Conservation (phyloP, 1,140 invertebrate genomes). For the Phthorimaea operculella region DNA sequence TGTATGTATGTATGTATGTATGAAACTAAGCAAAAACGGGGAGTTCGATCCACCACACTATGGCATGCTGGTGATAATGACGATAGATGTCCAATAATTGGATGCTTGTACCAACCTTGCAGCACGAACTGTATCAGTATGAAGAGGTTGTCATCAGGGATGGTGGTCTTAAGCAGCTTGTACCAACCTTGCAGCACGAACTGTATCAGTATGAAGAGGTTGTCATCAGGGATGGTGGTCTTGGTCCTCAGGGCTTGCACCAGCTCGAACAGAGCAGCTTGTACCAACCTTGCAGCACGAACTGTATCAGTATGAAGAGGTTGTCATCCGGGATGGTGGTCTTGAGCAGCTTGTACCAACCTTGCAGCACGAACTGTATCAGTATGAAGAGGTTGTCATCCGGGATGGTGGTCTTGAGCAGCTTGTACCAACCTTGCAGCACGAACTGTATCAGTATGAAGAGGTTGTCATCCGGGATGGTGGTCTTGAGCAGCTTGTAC, state of each 20-base stretch:
- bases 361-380: conserved; percentile 87
- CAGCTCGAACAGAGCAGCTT: conserved; percentile 94
- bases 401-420: conserved; percentile 90
- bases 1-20: too few species aligned
- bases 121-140: conserved; percentile 89
- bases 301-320: conserved; percentile 90
- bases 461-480: conserved; percentile 94
- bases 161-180: conserved; percentile 88
- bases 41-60: too few species aligned
- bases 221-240: conserved; percentile 91
- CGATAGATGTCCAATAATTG: background rate
- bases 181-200: conserved; percentile 82
- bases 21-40: too few species aligned
- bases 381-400: conserved; percentile 94
- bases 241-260: conserved; percentile 97
- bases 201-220: conserved; percentile 91
- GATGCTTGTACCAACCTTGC: conserved; percentile 69
- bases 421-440: conserved; percentile 79
- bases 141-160: conserved; percentile 95
- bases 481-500: conserved; percentile 88
- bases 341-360: conserved; percentile 84
- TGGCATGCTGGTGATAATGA: too few species aligned
- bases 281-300: conserved; percentile 81
- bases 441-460: conserved; percentile 90
- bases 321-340: conserved; percentile 93